Evolutionary conservation across 2,888 invertebrate genomes (phyloP), one percentile per base, ranked within the genome.

Genomic region (Nebria brevicollis): DNA sequence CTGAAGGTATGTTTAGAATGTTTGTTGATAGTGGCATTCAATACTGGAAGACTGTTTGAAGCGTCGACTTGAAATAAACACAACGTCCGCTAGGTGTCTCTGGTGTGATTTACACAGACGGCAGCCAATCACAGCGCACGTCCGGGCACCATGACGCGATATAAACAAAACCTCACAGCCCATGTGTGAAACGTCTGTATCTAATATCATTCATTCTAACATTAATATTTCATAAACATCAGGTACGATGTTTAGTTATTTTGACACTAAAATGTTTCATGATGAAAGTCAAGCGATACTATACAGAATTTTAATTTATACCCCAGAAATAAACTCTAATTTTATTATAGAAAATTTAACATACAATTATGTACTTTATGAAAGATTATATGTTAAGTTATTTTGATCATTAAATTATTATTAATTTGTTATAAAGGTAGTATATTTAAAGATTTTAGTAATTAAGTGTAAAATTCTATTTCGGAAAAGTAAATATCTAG

Each of bases 21-120:
- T 81, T 81, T 81, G 81, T 81, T 81, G 75, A 81, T 70, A 34
- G 75, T 75, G 81, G 81, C 76, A 81, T 76, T 75, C 75, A 81
- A 81, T 79, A 79, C 34, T 64, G 72, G 66, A 54, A 54, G 54
- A 54, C 54, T 81, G 77, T 81, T 81, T 81, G 77, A 81, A 77
- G 73, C 73, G 41, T 20, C 43, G 73, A 81, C 81, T 81, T 81
- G 77, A 76, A 81, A 81, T 81, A 81, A 81, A 81, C 81, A 81
- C 66, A 72, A 77, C 81, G 81, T 81, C 81, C 81, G 81, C 81
- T 81, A 81, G 81, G 81, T 81, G 81, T 81, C 81, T 81, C 73
- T 25, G 11, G 66, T 43, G 77, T 77, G 81, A 81, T 81, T 81
- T 77, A 81, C 81, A 81, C 77, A 76, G 76, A 54, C 70, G 20